Evolutionary conservation across 2,888 invertebrate species (phyloP).

Genomic region (Agrotis puta): DNA sequence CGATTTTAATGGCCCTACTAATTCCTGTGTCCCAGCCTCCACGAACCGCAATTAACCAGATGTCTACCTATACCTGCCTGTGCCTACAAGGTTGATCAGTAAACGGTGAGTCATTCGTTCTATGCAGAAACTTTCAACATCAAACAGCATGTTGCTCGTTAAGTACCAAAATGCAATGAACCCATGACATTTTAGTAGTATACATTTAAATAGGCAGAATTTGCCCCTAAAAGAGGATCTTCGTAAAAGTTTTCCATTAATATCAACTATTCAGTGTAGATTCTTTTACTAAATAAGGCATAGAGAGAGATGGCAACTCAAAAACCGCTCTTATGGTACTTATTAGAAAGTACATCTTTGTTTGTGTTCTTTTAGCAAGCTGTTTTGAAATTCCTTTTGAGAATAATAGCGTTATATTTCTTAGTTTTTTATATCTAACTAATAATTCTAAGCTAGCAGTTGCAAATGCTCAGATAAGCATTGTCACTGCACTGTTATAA

Average conservation of each 20-base stretch:
- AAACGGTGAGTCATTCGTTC: slow-evolving; percentile 28
- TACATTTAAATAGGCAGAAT: slow-evolving; percentile 1
- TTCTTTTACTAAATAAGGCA: neutral
- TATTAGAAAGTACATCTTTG: slow-evolving; percentile 3
- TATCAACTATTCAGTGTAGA: neutral
- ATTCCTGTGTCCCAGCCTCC: neutral
- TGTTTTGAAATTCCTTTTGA: neutral
- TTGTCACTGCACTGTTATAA: neutral
- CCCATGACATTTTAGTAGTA: neutral
- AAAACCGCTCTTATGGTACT: neutral
- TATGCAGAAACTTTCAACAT: slow-evolving; percentile 17
- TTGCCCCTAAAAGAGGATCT: neutral
- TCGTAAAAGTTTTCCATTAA: neutral
- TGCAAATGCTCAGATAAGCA: slow-evolving; percentile 15
- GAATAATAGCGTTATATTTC: too few species aligned
- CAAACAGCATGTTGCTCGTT: neutral
- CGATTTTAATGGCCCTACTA: neutral
- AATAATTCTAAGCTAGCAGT: slow-evolving; percentile 8
- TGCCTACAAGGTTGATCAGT: slow-evolving; percentile 14
- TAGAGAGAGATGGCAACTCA: neutral
- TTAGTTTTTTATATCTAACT: neutral
- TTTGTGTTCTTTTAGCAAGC: neutral
- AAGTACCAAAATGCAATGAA: neutral
- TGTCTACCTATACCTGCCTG: neutral
- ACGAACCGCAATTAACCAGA: neutral